These are phyloP conservation scores for Megalopta genalis DNA, from an alignment of 1,140 invertebrate species.

Conservation along the genomic window DNA sequence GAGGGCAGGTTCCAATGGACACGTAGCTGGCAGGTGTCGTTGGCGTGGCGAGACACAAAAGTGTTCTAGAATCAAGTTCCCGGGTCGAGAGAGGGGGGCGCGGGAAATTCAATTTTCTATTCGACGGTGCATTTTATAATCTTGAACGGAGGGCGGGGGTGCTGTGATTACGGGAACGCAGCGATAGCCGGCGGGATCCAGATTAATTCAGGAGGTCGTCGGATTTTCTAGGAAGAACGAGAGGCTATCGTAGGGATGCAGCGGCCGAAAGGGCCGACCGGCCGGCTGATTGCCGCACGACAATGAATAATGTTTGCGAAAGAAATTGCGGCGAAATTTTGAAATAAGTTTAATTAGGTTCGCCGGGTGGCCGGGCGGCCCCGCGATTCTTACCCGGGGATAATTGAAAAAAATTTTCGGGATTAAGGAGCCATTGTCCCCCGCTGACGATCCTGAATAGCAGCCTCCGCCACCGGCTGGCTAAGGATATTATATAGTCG, in stretches of 20 bases:
- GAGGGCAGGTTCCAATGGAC: not conserved
- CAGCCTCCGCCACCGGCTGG: slow-evolving; percentile 28
- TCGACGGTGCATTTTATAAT: slow-evolving; percentile 53
- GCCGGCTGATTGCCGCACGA: slow-evolving; percentile 33
- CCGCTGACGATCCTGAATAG: slow-evolving; percentile 56
- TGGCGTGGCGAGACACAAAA: not conserved
- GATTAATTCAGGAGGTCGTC: slow-evolving; percentile 48
- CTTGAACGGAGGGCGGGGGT: slow-evolving; percentile 8
- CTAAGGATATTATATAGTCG: slow-evolving; percentile 61
- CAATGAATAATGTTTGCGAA: slow-evolving; percentile 67
- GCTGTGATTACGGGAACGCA: slow-evolving; percentile 46
- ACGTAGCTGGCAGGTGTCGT: not conserved
- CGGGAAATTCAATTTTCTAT: slow-evolving; percentile 44
- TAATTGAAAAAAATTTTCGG: slow-evolving; percentile 66
- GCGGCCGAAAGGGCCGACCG: slow-evolving; percentile 9
- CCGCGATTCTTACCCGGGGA: slow-evolving; percentile 26
- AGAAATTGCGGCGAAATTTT: slow-evolving; percentile 64
- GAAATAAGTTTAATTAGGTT: slow-evolving; percentile 67
- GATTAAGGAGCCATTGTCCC: slow-evolving; percentile 63
- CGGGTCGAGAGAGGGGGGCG: not conserved
- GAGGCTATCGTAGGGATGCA: slow-evolving; percentile 32
- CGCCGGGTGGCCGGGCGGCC: not conserved
- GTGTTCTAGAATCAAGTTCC: not conserved
- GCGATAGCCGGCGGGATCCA: slow-evolving; percentile 30
- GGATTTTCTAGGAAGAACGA: slow-evolving; percentile 42